These are phyloP conservation scores for Mionectes olivaceus DNA, from an alignment of 2,797 vertebrate species.

Conservation along the genomic window DNA sequence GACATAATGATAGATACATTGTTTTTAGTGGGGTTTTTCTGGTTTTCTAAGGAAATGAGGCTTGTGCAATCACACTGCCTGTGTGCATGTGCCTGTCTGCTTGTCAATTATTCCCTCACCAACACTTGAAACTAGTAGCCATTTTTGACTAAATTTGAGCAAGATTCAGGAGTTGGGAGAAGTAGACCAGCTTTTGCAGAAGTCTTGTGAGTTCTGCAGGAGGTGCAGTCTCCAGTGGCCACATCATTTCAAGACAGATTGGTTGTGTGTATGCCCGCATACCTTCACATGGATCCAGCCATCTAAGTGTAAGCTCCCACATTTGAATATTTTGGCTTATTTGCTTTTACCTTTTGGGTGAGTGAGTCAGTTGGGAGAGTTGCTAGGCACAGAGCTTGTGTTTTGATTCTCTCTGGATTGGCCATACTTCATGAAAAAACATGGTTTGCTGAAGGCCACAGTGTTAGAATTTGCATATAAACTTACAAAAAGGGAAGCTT, in stretches of 20 bases:
- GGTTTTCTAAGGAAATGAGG: constrained; percentile 68
- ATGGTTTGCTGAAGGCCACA: constrained; percentile 37
- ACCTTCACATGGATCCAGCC: neutral
- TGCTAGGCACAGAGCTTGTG: neutral
- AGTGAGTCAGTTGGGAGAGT: constrained; percentile 15
- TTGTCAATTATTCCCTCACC: constrained; percentile 17
- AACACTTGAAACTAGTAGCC: neutral
- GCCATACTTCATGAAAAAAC: constrained; percentile 39
- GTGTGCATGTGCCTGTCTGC: constrained; percentile 26
- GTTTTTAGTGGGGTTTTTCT: constrained; percentile 55
- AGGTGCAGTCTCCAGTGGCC: neutral
- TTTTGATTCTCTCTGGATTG: constrained; percentile 43
- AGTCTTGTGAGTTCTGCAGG: neutral
- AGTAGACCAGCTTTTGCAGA: neutral
- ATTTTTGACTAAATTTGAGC: neutral
- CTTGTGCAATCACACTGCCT: constrained; percentile 29
- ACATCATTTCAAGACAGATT: neutral
- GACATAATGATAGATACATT: constrained; percentile 47
- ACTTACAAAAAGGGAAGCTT: constrained; percentile 33
- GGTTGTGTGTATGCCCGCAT: neutral
- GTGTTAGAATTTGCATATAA: constrained; percentile 52
- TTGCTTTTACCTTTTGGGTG: constrained; percentile 17
- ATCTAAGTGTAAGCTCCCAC: neutral
- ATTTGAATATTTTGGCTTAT: constrained; percentile 18
- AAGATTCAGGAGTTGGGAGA: neutral